Evolutionary conservation across 1,140 invertebrate genomes (phyloP).

Genomic region (Plectrocnemia conspersa): DNA sequence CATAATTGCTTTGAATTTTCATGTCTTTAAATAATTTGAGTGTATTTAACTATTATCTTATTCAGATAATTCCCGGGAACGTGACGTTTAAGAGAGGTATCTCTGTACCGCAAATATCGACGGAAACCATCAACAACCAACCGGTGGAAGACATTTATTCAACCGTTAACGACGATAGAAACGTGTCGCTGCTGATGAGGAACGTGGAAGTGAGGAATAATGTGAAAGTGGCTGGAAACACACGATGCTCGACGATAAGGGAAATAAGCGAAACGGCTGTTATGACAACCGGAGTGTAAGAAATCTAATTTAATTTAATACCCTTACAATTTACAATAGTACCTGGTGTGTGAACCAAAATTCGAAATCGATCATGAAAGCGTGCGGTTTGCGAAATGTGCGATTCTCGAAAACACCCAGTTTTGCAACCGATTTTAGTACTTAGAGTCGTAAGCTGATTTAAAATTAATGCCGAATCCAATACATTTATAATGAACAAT

Average conservation of each 20-base stretch:
- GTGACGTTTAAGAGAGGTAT: constrained; percentile 26
- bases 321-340: no score
- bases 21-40: not conserved
- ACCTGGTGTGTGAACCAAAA: not conserved
- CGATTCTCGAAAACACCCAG: no score
- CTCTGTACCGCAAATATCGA: constrained; percentile 23
- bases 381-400: not conserved
- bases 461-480: no score
- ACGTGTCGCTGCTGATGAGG: constrained; percentile 24
- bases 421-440: no score
- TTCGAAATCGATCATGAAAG: not conserved
- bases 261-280: constrained; percentile 21
- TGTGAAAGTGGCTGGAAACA: constrained; percentile 13
- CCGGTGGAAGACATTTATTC: constrained; percentile 20
- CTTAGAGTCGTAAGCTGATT: no score
- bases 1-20: no score
- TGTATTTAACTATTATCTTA: not conserved
- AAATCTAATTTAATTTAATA: not conserved
- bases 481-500: no score
- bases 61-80: constrained; percentile 24
- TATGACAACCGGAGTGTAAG: constrained; percentile 26
- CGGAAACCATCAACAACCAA: constrained; percentile 18
- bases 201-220: constrained; percentile 23
- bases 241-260: constrained; percentile 21
- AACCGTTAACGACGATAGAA: constrained; percentile 15